Evolutionary conservation across 2,888 invertebrate species (phyloP).

Genomic region (Athalia cordata): DNA sequence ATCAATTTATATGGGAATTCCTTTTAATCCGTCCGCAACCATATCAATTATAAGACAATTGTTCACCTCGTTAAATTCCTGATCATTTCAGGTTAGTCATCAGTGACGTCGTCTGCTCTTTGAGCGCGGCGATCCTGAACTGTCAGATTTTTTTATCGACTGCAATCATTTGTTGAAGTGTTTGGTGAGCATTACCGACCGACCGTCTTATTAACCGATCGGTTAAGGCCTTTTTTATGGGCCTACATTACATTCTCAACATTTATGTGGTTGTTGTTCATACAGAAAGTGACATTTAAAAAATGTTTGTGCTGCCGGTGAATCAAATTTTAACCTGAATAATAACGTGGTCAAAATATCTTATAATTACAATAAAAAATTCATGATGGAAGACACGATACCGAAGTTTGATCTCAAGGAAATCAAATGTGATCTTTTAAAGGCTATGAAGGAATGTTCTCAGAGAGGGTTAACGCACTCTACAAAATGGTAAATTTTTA

Average conservation of each 20-base stretch:
- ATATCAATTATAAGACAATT: too few relatives aligned
- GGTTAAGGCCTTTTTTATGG: too few relatives aligned
- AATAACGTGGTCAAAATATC: not conserved
- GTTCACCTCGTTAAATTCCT: too few relatives aligned
- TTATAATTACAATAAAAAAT: slow-evolving; percentile 19
- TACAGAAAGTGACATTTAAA: not conserved
- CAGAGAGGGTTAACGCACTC: slow-evolving; percentile 87
- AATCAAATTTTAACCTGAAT: not conserved
- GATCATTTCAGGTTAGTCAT: not conserved
- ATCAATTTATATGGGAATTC: too few relatives aligned
- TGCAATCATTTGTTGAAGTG: too few relatives aligned
- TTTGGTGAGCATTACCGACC: too few relatives aligned
- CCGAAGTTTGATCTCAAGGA: slow-evolving; percentile 76
- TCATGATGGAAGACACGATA: slow-evolving; percentile 67
- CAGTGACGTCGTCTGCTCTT: not conserved
- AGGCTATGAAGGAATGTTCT: slow-evolving; percentile 83
- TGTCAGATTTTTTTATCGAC: too few relatives aligned
- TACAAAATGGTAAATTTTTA: slow-evolving; percentile 83
- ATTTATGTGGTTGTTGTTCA: not conserved
- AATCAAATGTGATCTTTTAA: slow-evolving; percentile 80
- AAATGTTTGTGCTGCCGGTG: slow-evolving; percentile 11
- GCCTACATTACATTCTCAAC: too few relatives aligned
- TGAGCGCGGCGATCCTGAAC: too few relatives aligned
- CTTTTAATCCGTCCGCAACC: too few relatives aligned
- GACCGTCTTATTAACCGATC: too few relatives aligned